phyloP scores from a whole-genome alignment of 2,888 invertebrate species.

The Microplitis deprimator region DNA sequence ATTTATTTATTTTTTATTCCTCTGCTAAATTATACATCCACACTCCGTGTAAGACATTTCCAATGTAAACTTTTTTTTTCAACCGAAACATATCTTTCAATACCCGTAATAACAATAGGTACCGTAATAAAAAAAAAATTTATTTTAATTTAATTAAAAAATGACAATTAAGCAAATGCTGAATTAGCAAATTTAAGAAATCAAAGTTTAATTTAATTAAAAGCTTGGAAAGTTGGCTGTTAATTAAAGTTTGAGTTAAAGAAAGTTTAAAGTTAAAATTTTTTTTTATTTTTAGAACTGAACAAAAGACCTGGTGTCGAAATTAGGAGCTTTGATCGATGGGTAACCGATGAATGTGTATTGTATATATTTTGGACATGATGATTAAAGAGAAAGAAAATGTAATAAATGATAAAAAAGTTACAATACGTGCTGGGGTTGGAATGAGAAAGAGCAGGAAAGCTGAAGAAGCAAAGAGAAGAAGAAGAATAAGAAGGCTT shows the following conservation, averaged over 20 bases:
- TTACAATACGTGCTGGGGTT: constrained; percentile 20
- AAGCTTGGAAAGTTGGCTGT: no score
- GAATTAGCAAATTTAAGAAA: no score
- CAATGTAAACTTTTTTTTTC: background rate
- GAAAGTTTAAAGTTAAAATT: no score
- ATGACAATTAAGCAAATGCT: no score
- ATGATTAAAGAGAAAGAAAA: constrained; percentile 6
- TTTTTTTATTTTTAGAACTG: background rate
- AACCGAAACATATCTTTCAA: no score
- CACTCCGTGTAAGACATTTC: constrained; percentile 2
- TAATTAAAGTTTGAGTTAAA: no score
- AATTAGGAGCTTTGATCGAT: constrained; percentile 45
- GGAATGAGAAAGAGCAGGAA: constrained; percentile 17
- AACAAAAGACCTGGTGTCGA: constrained; percentile 32
- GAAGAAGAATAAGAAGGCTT: constrained; percentile 24
- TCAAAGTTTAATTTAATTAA: no score
- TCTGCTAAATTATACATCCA: background rate
- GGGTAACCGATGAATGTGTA: constrained; percentile 36
- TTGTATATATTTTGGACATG: background rate
- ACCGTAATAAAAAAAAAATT: no score
- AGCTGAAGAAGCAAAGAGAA: background rate
- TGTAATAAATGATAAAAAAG: constrained; percentile 16
- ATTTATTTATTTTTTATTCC: background rate
- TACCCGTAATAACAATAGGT: no score
- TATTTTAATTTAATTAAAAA: no score